phyloP scores from a whole-genome alignment of 2,797 vertebrate genomes.

The Tokudaia tokunoshimensis region DNA sequence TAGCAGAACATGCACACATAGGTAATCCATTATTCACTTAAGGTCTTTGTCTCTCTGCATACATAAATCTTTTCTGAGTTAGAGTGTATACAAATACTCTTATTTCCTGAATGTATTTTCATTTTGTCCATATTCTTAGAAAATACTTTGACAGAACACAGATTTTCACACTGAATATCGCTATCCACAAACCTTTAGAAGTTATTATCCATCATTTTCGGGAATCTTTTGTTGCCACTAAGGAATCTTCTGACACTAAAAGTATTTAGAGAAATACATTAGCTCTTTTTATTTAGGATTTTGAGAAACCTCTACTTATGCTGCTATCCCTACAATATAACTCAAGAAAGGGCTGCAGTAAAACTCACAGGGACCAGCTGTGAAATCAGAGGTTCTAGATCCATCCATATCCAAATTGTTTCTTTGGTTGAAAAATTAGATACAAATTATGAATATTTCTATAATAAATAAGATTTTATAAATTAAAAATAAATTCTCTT shows the following conservation, averaged over 20 bases:
- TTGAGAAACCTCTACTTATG: not conserved
- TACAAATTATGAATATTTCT: not conserved
- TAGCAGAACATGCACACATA: not conserved
- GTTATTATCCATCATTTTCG: no score
- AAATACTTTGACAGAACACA: not conserved
- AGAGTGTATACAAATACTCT: not conserved
- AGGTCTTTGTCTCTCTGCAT: not conserved
- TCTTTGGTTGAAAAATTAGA: not conserved
- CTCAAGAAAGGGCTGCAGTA: not conserved
- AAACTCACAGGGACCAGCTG: not conserved
- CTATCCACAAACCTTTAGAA: not conserved
- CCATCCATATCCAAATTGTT: not conserved
- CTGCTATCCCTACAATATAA: not conserved
- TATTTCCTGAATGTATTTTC: not conserved
- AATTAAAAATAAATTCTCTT: not conserved
- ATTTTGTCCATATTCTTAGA: not conserved
- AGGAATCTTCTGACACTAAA: not conserved
- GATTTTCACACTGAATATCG: not conserved
- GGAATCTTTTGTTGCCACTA: not conserved
- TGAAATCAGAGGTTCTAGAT: no score
- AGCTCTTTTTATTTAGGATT: not conserved
- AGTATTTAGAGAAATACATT: not conserved
- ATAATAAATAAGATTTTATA: not conserved
- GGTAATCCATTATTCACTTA: not conserved
- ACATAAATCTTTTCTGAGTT: not conserved